Base-by-base conservation (phyloP, 1,140 invertebrate genomes). In the Mya arenaria region DNA sequence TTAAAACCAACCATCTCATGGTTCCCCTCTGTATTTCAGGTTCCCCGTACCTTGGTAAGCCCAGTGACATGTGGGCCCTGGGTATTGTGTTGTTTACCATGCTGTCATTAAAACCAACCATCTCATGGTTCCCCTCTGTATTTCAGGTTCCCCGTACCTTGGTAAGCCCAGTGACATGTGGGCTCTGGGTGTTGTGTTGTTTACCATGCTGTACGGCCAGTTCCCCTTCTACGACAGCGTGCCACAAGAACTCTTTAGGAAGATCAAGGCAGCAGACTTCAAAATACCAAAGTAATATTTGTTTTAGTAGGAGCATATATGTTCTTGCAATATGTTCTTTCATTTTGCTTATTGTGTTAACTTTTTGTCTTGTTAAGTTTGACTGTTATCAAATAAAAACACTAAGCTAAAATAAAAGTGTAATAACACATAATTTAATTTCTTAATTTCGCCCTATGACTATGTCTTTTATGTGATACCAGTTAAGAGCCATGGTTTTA, bases 41-140 rank as follows among this genome's bases (percentile, higher is more conserved):
- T 13, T 91, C 92, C 63, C 93, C 93, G 4, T 94, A 94, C 84
- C 69, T 91, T 32, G 93, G 93, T 17, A 97, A 97, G 91, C 96
- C 96, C 0, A 96, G 96, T 37, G 96, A 97, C 90, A 97, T 97
- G 96, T 97, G 96, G 96, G 96, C 96, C 4, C 88, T 97, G 1
- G 96, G 96, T 6, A 96, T 97, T 30, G 95, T 97, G 4, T 91
- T 97, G 6, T 97, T 95, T 90, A 97, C 96, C 0, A 97, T 97
- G 96, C 92, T 97, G 4, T 97, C n/a, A n/a, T n/a, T n/a, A n/a
- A n/a, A n/a, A n/a, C n/a, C n/a, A n/a, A n/a, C n/a, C n/a, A n/a
- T n/a, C n/a, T n/a, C n/a, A n/a, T n/a, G n/a, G 15, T 5, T 62
- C 34, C 2, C 13, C 41, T 23, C 8, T 63, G 34, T n/a, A 55